These are phyloP conservation scores for Candidula unifasciata DNA, from an alignment of 2,888 invertebrate species.

Conservation along the genomic window DNA sequence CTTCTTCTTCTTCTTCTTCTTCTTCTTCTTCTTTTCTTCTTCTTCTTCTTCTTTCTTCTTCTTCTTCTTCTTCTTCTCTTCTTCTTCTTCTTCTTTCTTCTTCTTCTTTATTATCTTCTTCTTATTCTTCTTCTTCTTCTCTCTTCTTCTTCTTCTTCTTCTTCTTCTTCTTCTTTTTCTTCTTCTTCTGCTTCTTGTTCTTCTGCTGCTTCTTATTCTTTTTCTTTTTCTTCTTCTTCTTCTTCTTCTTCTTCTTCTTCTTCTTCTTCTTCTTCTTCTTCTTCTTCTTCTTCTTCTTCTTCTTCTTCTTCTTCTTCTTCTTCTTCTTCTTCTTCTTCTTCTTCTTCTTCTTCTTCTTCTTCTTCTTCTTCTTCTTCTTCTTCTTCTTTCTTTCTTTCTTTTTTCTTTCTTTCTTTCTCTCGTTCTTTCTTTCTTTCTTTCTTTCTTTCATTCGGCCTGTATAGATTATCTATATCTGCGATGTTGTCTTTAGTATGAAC, in stretches of 20 bases:
- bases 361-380: slow-evolving; percentile 25
- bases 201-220: no score
- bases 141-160: neutral
- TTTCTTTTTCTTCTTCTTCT: slow-evolving; percentile 29
- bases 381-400: slow-evolving; percentile 4
- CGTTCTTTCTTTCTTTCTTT: neutral
- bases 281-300: neutral
- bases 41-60: no score
- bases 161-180: neutral
- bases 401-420: neutral
- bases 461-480: neutral
- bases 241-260: slow-evolving; percentile 31
- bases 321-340: slow-evolving; percentile 21
- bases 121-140: no score
- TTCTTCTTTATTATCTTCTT: no score
- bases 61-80: neutral
- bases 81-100: neutral
- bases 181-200: no score
- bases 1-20: neutral
- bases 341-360: slow-evolving; percentile 29
- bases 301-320: slow-evolving; percentile 12
- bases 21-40: neutral
- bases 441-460: neutral
- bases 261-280: slow-evolving; percentile 31
- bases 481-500: no score